Evolutionary conservation across 2,888 invertebrate genomes (phyloP).

Genomic region (Apamea crenata): DNA sequence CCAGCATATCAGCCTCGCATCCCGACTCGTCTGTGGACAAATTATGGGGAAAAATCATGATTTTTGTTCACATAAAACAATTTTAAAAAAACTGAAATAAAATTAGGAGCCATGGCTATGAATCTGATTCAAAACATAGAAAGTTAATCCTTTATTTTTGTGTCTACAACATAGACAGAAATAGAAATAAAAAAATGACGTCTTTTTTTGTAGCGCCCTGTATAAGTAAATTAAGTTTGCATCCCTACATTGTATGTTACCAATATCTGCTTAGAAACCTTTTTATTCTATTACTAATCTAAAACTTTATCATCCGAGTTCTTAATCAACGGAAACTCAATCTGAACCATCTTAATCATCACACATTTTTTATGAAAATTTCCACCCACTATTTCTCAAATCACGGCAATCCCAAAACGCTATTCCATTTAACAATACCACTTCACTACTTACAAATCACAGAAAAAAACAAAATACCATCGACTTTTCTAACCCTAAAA

Average conservation of each 20-base stretch:
- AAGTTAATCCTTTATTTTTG: not conserved
- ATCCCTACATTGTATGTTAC: too few relatives aligned
- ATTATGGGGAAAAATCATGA: not conserved
- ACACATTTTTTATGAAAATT: not conserved
- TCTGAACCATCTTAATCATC: not conserved
- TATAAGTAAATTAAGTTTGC: not conserved
- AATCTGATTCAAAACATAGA: not conserved
- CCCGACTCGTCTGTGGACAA: conserved; percentile 93
- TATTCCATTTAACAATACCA: not conserved
- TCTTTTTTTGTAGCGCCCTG: too few relatives aligned
- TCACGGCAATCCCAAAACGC: not conserved
- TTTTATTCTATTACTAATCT: not conserved
- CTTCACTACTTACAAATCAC: not conserved
- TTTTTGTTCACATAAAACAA: not conserved
- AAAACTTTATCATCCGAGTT: not conserved
- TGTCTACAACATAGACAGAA: not conserved
- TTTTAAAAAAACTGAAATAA: not conserved
- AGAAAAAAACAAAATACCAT: conserved; percentile 1
- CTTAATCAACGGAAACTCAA: not conserved
- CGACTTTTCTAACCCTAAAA: conserved; percentile 44
- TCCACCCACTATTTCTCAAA: too few relatives aligned
- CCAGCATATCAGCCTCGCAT: conserved; percentile 96
- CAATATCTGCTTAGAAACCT: not conserved
- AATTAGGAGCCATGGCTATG: too few relatives aligned
- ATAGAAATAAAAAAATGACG: not conserved